Evolutionary conservation across 2,888 invertebrate genomes (phyloP).

Genomic region (Lepidocyrtoides sp.): DNA sequence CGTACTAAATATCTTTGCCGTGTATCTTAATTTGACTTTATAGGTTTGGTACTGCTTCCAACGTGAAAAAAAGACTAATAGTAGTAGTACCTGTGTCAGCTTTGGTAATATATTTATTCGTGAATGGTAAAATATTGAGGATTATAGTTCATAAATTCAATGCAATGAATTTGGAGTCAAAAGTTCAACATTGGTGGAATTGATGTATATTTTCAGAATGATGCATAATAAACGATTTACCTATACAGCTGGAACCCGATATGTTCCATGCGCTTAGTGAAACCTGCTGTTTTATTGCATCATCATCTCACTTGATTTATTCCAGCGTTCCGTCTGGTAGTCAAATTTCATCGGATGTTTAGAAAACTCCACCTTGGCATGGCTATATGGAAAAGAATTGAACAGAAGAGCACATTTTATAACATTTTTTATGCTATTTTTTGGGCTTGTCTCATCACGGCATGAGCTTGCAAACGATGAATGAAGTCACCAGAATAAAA

Average conservation of each 20-base stretch:
- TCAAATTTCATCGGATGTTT: slow-evolving; percentile 21
- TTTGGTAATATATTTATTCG: no score
- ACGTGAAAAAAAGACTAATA: not conserved
- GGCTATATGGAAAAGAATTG: slow-evolving; percentile 32
- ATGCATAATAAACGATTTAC: slow-evolving; percentile 33
- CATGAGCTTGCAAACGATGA: slow-evolving; percentile 26
- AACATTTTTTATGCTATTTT: not conserved
- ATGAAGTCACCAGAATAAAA: slow-evolving; percentile 54
- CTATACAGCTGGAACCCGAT: slow-evolving; percentile 24
- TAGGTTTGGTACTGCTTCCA: no score
- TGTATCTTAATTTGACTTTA: no score
- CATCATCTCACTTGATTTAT: slow-evolving; percentile 25
- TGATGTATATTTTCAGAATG: not conserved
- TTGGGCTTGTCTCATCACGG: not conserved
- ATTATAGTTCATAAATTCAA: not conserved
- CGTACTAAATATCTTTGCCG: no score
- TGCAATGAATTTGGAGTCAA: slow-evolving; percentile 39
- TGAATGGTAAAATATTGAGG: no score
- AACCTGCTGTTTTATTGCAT: slow-evolving; percentile 23
- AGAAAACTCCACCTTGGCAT: slow-evolving; percentile 1
- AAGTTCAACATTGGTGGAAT: not conserved
- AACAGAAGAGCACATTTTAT: slow-evolving; percentile 21
- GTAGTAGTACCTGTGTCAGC: no score
- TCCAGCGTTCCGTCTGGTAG: not conserved
- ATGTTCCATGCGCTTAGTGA: slow-evolving; percentile 10